A percentile compares a stretch with the other conserved stretches of the same genome.
These are phyloP conservation scores for Margarornis squamiger DNA, from an alignment of 2,797 vertebrate genomes.

Conservation along the genomic window DNA sequence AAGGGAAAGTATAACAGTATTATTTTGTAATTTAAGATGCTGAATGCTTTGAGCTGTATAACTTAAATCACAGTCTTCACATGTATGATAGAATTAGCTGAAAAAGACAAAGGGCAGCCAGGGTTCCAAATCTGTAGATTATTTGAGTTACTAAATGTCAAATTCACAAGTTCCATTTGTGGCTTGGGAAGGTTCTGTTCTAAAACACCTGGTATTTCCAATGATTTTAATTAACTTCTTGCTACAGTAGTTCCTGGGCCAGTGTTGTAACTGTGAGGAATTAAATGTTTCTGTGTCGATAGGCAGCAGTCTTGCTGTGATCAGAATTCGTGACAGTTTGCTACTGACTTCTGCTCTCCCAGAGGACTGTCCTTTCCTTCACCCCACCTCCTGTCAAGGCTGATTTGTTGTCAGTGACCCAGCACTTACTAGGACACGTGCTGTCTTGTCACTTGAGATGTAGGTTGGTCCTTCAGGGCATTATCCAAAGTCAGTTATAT, in stretches of 20 bases:
- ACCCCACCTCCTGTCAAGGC: background rate
- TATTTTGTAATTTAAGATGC: background rate
- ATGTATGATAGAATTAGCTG: background rate
- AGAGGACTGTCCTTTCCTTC: background rate
- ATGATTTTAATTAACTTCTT: background rate
- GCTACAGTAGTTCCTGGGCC: background rate
- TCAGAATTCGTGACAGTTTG: background rate
- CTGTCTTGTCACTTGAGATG: background rate
- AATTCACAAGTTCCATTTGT: background rate
- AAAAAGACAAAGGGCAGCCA: background rate
- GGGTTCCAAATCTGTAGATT: background rate
- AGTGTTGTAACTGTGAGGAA: background rate
- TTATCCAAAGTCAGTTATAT: background rate
- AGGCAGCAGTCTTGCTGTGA: background rate
- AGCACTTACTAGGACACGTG: rapidly evolving
- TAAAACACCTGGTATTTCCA: background rate
- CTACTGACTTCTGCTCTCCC: background rate
- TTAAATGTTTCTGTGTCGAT: background rate
- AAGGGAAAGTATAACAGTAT: background rate
- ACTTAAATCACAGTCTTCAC: background rate
- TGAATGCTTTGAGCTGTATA: background rate
- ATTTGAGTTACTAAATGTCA: background rate
- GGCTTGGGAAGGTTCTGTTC: background rate
- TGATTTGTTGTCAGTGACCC: background rate
- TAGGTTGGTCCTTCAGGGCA: background rate